These are phyloP conservation scores for Azemiops feae DNA, from an alignment of 2,113 vertebrate genomes.

Conservation along the genomic window DNA sequence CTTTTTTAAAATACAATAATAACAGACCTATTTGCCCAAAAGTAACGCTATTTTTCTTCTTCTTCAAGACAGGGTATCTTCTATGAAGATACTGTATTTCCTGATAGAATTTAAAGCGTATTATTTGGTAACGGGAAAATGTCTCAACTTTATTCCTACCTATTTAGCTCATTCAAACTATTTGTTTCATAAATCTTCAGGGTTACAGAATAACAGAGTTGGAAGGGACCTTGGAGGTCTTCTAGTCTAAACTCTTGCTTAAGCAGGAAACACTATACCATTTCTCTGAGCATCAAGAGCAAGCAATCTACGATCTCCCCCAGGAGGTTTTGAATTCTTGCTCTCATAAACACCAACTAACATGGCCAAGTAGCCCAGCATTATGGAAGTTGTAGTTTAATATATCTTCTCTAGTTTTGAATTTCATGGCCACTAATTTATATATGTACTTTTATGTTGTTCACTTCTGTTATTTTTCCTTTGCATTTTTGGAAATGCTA, in stretches of 20 bases:
- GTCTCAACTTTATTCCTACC: neutral
- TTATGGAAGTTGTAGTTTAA: neutral
- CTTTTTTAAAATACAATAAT: neutral
- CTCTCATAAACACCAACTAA: neutral
- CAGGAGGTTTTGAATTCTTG: neutral
- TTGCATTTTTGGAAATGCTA: neutral
- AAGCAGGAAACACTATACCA: neutral
- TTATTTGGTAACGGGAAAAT: neutral
- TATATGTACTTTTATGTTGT: neutral
- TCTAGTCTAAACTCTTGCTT: neutral
- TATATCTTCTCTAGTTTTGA: neutral
- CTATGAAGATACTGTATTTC: neutral
- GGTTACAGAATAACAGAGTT: neutral
- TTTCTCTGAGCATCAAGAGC: neutral
- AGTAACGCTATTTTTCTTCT: neutral
- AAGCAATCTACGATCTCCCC: neutral
- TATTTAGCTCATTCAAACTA: neutral
- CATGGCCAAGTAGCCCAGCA: neutral
- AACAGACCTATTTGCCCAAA: neutral
- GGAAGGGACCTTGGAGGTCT: neutral
- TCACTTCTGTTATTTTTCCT: neutral
- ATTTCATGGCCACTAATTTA: neutral
- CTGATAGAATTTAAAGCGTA: neutral
- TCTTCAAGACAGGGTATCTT: neutral
- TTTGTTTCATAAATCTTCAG: neutral